Conservation (phyloP, 2,888 invertebrate species). For the Ecliptopera silaceata region DNA sequence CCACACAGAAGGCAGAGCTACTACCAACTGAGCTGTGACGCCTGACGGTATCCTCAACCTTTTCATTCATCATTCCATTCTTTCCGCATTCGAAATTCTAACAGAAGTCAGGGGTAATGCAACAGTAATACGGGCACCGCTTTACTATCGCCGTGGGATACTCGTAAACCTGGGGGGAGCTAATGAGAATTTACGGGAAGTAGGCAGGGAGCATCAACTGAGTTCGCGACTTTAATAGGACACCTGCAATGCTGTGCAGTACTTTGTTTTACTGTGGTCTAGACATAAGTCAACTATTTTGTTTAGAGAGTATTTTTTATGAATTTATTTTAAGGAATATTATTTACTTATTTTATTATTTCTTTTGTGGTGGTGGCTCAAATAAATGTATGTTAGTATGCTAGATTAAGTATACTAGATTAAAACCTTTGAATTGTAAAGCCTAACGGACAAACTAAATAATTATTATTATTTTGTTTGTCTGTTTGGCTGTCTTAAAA, state of each 20-base stretch:
- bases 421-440: too few species aligned
- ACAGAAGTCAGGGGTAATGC: conserved; percentile 72
- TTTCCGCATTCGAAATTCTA: conserved; percentile 33
- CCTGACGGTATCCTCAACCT: background rate
- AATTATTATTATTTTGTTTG: too few species aligned
- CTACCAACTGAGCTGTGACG: background rate
- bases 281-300: background rate
- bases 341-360: too few species aligned
- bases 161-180: conserved; percentile 67
- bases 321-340: too few species aligned
- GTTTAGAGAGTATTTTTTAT: too few species aligned
- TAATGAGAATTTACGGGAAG: conserved; percentile 78
- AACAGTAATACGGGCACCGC: conserved; percentile 58
- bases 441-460: too few species aligned
- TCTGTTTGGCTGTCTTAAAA: too few species aligned
- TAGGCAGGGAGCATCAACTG: conserved; percentile 52
- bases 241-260: conserved; percentile 30
- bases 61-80: conserved; percentile 15
- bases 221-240: conserved; percentile 31
- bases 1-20: too few species aligned
- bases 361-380: too few species aligned
- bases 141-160: conserved; percentile 77
- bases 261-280: background rate
- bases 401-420: too few species aligned
- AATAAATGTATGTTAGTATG: too few species aligned